Percentiles rank a stretch among this genome's conserved stretches.
Evolutionary conservation across 2,888 invertebrate species (phyloP).

Genomic region (Lampropteryx suffumata): DNA sequence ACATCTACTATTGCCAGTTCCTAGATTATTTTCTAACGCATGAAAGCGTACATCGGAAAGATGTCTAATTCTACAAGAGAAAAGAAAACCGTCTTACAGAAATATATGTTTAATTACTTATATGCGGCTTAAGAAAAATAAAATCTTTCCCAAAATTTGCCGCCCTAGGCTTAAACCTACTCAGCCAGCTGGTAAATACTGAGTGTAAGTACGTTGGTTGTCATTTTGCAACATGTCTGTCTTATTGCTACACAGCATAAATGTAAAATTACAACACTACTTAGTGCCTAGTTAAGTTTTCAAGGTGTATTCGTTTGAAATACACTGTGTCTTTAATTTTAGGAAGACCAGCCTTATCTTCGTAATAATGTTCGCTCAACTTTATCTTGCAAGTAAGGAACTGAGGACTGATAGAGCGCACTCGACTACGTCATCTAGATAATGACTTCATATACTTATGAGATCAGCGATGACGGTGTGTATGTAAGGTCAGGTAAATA

Average conservation of each 20-base stretch:
- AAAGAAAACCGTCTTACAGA: no score
- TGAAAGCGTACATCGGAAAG: no score
- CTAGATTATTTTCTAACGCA: no score
- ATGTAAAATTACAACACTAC: conserved; percentile 8
- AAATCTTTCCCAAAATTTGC: no score
- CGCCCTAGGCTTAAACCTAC: no score
- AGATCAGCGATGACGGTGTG: conserved; percentile 37
- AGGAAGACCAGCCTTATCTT: background rate
- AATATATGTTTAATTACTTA: no score
- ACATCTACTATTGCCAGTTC: no score
- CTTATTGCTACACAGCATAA: background rate
- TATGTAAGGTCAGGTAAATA: conserved; percentile 28
- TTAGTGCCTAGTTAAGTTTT: background rate
- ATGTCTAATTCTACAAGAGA: no score
- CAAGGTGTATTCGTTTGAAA: background rate
- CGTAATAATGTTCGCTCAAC: background rate
- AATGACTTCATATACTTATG: conserved; percentile 31
- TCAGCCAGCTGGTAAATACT: no score
- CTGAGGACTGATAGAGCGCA: conserved; percentile 10
- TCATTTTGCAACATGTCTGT: no score
- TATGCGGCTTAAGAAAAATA: no score
- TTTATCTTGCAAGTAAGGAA: conserved; percentile 8
- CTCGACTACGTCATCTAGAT: conserved; percentile 28
- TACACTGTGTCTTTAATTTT: background rate
- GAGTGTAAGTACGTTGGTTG: no score